A percentile compares a stretch with the other conserved stretches of the same genome.
These are phyloP conservation scores for Drosophila repleta DNA, from an alignment of 1,140 invertebrate genomes.

Conservation along the genomic window DNA sequence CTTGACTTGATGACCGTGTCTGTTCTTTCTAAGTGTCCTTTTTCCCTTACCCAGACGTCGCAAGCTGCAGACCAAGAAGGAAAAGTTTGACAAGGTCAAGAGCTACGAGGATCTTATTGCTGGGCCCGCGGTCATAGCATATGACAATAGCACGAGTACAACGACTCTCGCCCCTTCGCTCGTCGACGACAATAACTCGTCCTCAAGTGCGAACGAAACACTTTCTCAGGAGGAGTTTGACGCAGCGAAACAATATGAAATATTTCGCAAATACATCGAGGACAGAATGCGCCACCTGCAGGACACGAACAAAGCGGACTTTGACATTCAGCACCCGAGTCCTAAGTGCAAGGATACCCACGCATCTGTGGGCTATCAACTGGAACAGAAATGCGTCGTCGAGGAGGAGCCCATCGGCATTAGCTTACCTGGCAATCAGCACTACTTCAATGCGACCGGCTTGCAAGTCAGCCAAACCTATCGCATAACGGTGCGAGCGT, in stretches of 20 bases:
- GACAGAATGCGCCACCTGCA: constrained; percentile 32
- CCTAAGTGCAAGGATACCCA: constrained; percentile 43
- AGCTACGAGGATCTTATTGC: constrained; percentile 32
- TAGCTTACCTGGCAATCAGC: constrained; percentile 39
- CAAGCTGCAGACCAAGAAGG: constrained; percentile 13
- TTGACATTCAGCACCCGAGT: constrained; percentile 38
- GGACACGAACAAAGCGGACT: constrained; percentile 41
- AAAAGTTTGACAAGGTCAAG: constrained; percentile 40
- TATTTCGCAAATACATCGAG: constrained; percentile 34
- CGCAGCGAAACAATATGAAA: constrained; percentile 33
- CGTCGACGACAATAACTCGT: not conserved
- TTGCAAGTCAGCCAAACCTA: constrained; percentile 52
- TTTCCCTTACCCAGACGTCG: constrained; percentile 7
- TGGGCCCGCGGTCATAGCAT: not conserved
- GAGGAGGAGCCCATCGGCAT: constrained; percentile 46
- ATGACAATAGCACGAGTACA: not conserved
- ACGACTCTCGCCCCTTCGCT: not conserved
- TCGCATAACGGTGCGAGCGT: constrained; percentile 61
- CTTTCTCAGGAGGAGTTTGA: not conserved
- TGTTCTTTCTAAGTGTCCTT: not conserved
- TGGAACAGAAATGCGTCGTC: constrained; percentile 58
- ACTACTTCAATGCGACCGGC: constrained; percentile 41
- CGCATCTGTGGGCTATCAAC: constrained; percentile 42
- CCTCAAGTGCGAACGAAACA: not conserved
- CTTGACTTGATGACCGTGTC: not conserved